Evolutionary conservation across 64 coral and sea anemone genomes (phyloP), one percentile per base, ranked within the genome.

Genomic region (Montipora sp.): DNA sequence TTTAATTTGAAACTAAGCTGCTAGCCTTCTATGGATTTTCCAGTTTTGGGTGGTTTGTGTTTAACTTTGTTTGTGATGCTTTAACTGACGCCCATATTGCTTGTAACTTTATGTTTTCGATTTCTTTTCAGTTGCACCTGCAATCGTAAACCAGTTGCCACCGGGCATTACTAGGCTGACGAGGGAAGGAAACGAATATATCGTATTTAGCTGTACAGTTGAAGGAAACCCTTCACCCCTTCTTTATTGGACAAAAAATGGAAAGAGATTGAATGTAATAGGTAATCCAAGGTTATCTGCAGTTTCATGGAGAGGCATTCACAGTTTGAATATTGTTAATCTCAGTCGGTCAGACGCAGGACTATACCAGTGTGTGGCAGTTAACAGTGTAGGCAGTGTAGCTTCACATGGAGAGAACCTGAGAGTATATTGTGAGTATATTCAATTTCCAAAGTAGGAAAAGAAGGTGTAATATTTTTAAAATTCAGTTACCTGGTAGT

Each of bases 161-260:
- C 5, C 20, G 65, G 20, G 20, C 65, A 69, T 12, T 12, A 69
- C 65, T 69, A 13, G 65, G 65, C 65, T 7, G 2, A 69, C 65
- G 3, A 69, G 5, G 65, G 65, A 69, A 69, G 65, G 65, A 69
- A 8, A 69, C 65, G 20, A 69, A 69, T 69, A 69, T 10, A 7
- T 69, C 1, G 65, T 69, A 69, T 69, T 69, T 7, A 69, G 3
- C 65, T 69, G 65, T 12, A 69, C 65, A 69, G 9, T 87, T 69
- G 65, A 16, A 4, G 65, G 65, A 69, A 69, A 69, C 65, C 65
- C 65, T 69, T 3, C 65, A 69, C 65, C 65, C 3, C 65, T 69
- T 69, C 14, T 69, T 69, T 69, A 69, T 69, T 69, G 65, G 65
- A 69, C 65, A 12, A 69, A 69, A 69, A 69, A 69, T 69, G 65